These are phyloP conservation scores for Enteromius fasciolatus DNA, from an alignment of 2,797 vertebrate species.

Conservation along the genomic window DNA sequence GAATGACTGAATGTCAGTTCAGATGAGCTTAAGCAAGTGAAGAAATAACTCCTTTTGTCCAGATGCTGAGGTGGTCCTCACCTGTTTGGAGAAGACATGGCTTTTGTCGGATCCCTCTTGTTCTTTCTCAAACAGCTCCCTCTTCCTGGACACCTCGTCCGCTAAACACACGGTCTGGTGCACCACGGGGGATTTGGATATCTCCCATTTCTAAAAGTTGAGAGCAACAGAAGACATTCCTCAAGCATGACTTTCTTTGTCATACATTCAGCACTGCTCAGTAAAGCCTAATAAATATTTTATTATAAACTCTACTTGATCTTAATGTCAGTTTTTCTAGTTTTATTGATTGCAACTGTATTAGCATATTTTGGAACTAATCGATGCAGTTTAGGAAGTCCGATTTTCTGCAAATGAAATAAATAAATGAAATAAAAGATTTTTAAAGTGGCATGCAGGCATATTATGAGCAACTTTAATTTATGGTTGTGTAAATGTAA, in stretches of 20 bases:
- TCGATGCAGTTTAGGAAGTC: background rate
- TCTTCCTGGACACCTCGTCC: conserved; percentile 88
- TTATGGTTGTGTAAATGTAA: background rate
- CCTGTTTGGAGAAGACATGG: conserved; percentile 73
- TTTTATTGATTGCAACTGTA: background rate
- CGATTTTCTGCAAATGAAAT: background rate
- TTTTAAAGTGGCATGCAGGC: background rate
- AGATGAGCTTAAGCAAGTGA: background rate
- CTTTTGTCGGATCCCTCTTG: conserved; percentile 53
- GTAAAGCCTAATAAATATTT: background rate
- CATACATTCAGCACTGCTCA: background rate
- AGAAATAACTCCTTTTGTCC: background rate
- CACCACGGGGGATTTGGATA: conserved; percentile 67
- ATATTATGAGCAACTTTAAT: background rate
- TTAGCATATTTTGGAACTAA: background rate
- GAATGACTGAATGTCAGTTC: background rate
- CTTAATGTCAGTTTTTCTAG: no score
- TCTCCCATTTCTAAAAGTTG: conserved; percentile 80
- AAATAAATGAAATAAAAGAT: no score
- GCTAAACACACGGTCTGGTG: conserved; percentile 78
- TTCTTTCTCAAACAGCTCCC: conserved; percentile 88
- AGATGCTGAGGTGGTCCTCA: conserved; percentile 58
- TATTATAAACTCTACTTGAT: background rate
- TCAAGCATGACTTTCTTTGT: background rate
- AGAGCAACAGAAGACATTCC: background rate